phyloP scores from a whole-genome alignment of 2,797 vertebrate species.

The Tolypeutes matacus region DNA sequence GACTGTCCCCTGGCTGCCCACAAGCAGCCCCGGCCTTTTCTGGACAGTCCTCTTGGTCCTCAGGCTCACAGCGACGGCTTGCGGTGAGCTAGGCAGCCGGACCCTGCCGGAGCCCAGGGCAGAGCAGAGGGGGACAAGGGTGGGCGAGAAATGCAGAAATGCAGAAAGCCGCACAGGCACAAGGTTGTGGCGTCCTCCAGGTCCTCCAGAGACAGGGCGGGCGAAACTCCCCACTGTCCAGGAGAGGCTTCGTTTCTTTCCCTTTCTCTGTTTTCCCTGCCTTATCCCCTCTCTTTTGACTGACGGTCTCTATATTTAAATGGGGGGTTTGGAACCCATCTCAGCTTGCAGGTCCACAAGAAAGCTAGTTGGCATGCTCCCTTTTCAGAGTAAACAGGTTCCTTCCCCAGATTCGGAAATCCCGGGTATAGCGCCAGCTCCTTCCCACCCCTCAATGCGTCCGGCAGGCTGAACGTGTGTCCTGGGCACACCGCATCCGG shows the following conservation, averaged over 20 bases:
- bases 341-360: not conserved
- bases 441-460: no score
- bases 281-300: not conserved
- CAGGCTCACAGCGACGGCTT: no score
- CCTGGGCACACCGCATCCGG: no score
- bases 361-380: not conserved
- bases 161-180: no score
- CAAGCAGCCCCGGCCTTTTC: no score
- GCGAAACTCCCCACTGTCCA: not conserved
- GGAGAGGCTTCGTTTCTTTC: not conserved
- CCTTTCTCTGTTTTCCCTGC: not conserved
- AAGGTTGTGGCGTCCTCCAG: not conserved
- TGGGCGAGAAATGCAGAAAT: no score
- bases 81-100: no score
- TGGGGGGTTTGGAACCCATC: not conserved
- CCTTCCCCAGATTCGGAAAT: not conserved
- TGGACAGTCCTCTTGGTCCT: no score
- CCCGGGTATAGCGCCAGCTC: not conserved
- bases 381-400: not conserved
- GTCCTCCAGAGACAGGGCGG: not conserved
- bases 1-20: no score
- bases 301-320: not conserved
- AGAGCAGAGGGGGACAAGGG: no score
- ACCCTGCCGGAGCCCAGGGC: no score
- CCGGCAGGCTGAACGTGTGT: not conserved